Base-by-base conservation (phyloP, 2,797 vertebrate genomes). In the Schizopygopsis malacanthus region DNA sequence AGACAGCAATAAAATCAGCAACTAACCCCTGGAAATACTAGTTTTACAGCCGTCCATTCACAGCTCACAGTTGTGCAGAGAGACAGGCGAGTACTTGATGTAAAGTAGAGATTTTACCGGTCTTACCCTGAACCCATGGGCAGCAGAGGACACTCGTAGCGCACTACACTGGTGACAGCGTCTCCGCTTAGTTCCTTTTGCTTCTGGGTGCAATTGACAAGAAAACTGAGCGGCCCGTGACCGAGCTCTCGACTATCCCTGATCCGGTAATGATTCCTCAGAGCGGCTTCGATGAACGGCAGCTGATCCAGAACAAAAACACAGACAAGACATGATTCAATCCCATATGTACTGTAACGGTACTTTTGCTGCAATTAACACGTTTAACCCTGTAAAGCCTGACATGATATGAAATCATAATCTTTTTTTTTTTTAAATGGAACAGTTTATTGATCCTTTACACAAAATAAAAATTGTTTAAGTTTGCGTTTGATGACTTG, bases 171-270 rank as follows among this genome's bases (percentile, higher is more conserved):
- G 61, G 79, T 86, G 52, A 89, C 89, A 52, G 89, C 89, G 25
- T 91, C 92, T 0, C 22, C 80, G 37, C 92, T 90, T 28, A 91
- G 86, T 3, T 65, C 86, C 52, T 83, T 93, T 88, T 95, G 95
- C 0, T 89, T 89, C 47, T 93, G 91, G 63, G 95, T 94, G 52
- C 91, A 88, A 7, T 86, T 89, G 2, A 91, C 91, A 56, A 96
- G 90, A 54, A 75, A 92, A 25, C 90, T 85, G 50, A 96, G 91
- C 1, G 92, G 78, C 12, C 96, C 95, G 0, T 91, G 91, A 20
- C 95, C 95, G 22, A 96, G 92, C 63, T 96, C 94, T 9, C 94
- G 92, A 79, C 92, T 95, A 92, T 96, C 93, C 59, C 87, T 89
- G 56, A 96, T 88, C 56, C 77, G 87, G 85, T 94, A 96, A 88